phyloP scores from a whole-genome alignment of 2,888 invertebrate genomes.

The Busseola fusca region DNA sequence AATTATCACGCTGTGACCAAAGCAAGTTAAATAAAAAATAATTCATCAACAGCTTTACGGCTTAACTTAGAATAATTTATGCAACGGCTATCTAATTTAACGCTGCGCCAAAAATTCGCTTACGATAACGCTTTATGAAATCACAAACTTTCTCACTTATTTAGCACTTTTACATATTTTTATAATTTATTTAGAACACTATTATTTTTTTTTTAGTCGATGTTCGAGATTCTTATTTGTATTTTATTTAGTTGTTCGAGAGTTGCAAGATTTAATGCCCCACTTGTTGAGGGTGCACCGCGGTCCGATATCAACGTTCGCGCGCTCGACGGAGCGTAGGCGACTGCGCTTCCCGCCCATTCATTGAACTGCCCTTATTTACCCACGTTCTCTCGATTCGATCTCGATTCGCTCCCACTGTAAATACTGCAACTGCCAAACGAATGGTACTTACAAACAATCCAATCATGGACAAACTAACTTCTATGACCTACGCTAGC shows the following conservation, averaged over 20 bases:
- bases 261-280: constrained; percentile 63
- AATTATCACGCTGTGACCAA: background rate
- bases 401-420: constrained; percentile 67
- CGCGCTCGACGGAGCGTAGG: constrained; percentile 85
- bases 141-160: constrained; percentile 63
- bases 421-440: constrained; percentile 43
- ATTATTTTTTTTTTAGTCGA: constrained; percentile 18
- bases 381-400: constrained; percentile 74
- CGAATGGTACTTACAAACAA: constrained; percentile 53
- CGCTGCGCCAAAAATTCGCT: constrained; percentile 55
- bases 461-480: constrained; percentile 39
- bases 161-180: constrained; percentile 41
- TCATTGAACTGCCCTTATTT: constrained; percentile 76
- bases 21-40: constrained; percentile 21
- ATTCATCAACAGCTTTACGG: constrained; percentile 27
- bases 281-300: constrained; percentile 81
- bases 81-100: constrained; percentile 59
- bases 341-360: constrained; percentile 87
- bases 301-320: constrained; percentile 79
- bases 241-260: constrained; percentile 59
- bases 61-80: constrained; percentile 64
- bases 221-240: constrained; percentile 14
- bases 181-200: constrained; percentile 27
- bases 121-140: constrained; percentile 45
- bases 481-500: constrained; percentile 32